Evolutionary conservation across 2,113 vertebrate genomes (phyloP), one percentile per base, ranked within the genome.

Genomic region (Cepphus grylle): DNA sequence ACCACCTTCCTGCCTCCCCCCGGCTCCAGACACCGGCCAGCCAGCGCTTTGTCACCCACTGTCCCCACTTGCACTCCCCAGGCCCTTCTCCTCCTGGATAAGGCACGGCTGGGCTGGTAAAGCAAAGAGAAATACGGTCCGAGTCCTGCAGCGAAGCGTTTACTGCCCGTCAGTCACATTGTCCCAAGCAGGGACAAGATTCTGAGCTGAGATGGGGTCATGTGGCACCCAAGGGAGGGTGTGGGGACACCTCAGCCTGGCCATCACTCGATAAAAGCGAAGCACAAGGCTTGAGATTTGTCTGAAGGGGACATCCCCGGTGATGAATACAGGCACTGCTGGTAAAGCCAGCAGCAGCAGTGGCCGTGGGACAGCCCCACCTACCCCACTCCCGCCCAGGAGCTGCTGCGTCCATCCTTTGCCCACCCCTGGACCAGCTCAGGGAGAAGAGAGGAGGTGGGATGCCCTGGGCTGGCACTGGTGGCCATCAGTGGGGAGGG

Each of bases 221-320:
- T 0, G 2, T 26, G 58, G 52, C 59, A n/a, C 43, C 10, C 23
- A 22, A 40, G 27, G 22, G 43, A 85, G 47, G 9, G 16, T 36
- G 40, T 19, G 40, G 62, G 66, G 27, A 16, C 52, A 66, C 12
- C 43, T 72, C 70, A 72, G 40, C 62, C 61, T 42, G 61, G 34
- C 22, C 18, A 23, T 29, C 43, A 27, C 21, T 8, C 0, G 0
- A 11, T 2, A 18, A 22, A 50, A 76, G 16, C 22, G 43, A 76
- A 56, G 53, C 1, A 2, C 29, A 40, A 72, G 15, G 15, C 12
- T 62, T 52, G 50, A 42, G 58, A 38, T 74, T 27, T 69, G 25
- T 42, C 63, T 58, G 2, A 70, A 88, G 40, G 14, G 32, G 11
- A 71, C 52, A 52, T 0, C 12, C 38, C 38, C 0, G 1, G 17